Conservation (phyloP, 1,140 invertebrate genomes). For the Drosophila insularis region DNA sequence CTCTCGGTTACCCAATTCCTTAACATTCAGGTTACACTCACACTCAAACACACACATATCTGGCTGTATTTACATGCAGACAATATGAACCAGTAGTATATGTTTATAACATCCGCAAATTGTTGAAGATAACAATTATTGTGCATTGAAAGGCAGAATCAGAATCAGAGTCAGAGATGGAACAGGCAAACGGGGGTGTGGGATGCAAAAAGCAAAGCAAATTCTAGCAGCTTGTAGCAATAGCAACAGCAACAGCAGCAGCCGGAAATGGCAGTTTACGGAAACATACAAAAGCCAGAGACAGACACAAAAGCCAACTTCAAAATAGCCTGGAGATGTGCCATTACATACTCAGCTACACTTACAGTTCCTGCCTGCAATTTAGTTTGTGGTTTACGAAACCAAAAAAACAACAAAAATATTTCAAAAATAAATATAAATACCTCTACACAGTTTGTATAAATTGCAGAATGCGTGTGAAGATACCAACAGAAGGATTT, state of each 20-base stretch:
- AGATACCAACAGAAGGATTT: background rate
- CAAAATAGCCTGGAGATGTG: conserved; percentile 72
- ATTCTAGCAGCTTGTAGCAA: conserved; percentile 19
- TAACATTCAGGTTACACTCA: conserved; percentile 24
- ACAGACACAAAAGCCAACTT: conserved; percentile 58
- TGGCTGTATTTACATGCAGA: conserved; percentile 76
- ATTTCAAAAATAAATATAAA: background rate
- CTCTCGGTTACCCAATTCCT: conserved; percentile 10
- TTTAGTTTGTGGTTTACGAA: conserved; percentile 58
- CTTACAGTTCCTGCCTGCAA: conserved; percentile 10
- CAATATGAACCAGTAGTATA: conserved; percentile 78
- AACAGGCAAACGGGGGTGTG: background rate
- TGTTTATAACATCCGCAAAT: conserved; percentile 81
- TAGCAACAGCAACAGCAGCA: conserved; percentile 21
- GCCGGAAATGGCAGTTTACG: conserved; percentile 78
- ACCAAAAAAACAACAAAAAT: conserved; percentile 36
- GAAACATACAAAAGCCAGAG: conserved; percentile 62
- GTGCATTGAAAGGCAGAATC: conserved; percentile 68
- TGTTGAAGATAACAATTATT: conserved; percentile 81
- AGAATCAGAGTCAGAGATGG: conserved; percentile 24
- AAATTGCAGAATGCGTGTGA: background rate
- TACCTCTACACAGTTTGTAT: background rate
- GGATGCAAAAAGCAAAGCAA: background rate
- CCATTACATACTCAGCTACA: conserved; percentile 70
- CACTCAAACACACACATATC: no score